Evolutionary conservation across 2,888 invertebrate species (phyloP), one percentile per base, ranked within the genome.

Genomic region (Didymodactylos carnosus): DNA sequence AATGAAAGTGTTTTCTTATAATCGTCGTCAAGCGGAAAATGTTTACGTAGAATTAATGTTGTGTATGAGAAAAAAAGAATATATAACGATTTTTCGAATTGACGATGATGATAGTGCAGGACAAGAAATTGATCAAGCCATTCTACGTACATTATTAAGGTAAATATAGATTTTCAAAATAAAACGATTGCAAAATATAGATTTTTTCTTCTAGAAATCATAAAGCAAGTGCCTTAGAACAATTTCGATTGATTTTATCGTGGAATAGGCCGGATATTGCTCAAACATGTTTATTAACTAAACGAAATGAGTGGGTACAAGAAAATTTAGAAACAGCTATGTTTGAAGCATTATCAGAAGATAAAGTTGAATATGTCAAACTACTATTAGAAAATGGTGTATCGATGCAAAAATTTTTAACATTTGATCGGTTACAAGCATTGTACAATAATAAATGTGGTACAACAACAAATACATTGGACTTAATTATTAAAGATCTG

Each of bases 211-310:
- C 6, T 35, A 62, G 53, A 62, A 62, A 62, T 62, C 53, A 62
- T 35, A 62, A 62, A 19, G 53, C 53, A 27, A 62, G 53, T 29
- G 53, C 53, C 6, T 35, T 62, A 19, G 53, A 62, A 62, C 53
- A 62, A 35, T 62, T 62, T 62, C 53, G 53, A 19, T 62, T 62
- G 29, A 62, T 35, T 35, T 35, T 62, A 8, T 62, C 53, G 35
- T 98, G 97, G 98, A 94, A 98, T 85, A 87, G 97, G 74, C 94
- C 94, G 46, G 98, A 98, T 83, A 94, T 98, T 77, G 98, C 98
- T 7, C 87, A 92, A 72, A 92, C 92, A 39, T 95, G 97, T 85
- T 94, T 97, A 81, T 97, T 98, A 7, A 16, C 35, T 13, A 62
- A 62, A 62, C 53, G 53, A 10, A 3, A 2, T 2, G 53, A 62